Conservation (phyloP, 2,888 invertebrate genomes). For the Protonemura montana region DNA sequence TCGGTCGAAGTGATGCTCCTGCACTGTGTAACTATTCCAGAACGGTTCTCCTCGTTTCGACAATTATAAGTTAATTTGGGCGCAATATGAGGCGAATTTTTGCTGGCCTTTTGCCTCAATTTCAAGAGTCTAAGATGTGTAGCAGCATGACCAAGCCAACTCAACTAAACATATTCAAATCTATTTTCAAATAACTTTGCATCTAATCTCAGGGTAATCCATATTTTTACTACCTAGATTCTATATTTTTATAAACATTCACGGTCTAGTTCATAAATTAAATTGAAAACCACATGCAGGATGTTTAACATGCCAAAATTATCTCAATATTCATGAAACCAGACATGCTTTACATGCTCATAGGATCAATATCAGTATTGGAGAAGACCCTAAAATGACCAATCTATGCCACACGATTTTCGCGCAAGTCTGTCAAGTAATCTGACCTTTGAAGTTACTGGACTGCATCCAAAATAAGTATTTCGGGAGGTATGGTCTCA, state of each 20-base stretch:
- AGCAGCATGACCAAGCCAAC: neutral
- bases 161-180: neutral
- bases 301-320: neutral
- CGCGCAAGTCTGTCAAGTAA: neutral
- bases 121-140: neutral
- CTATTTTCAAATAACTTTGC: neutral
- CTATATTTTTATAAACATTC: neutral
- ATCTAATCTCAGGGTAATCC: neutral
- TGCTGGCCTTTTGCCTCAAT: neutral
- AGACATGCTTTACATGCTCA: no score
- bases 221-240: neutral
- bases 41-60: neutral
- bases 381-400: neutral
- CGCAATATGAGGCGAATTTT: neutral
- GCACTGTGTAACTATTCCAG: neutral
- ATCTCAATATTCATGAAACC: no score
- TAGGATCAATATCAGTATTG: no score
- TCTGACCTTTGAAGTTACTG: neutral
- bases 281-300: neutral
- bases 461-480: neutral
- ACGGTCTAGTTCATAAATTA: conserved; percentile 2
- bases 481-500: neutral
- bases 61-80: neutral
- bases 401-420: neutral
- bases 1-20: neutral